These are phyloP conservation scores for Xestia xanthographa DNA, from an alignment of 2,888 invertebrate genomes.

Conservation along the genomic window DNA sequence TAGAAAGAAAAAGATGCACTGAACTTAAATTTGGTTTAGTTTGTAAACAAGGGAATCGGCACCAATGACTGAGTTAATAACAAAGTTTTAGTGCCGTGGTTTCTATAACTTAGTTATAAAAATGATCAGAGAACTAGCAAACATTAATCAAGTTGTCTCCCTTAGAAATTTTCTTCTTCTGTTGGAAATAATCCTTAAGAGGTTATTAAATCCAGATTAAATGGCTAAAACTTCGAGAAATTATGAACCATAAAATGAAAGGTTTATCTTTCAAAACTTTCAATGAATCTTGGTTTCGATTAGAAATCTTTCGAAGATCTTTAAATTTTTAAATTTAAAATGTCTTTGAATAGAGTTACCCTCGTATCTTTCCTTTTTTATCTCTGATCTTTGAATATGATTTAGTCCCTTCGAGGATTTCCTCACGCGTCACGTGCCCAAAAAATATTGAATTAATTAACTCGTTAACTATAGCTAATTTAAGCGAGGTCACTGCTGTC, in stretches of 20 bases:
- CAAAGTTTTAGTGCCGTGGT: slow-evolving; percentile 4
- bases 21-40: no score
- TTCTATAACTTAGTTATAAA: background rate
- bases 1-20: no score
- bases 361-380: background rate
- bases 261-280: slow-evolving; percentile 11
- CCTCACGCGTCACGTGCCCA: background rate
- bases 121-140: background rate
- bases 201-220: background rate
- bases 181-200: slow-evolving; percentile 1
- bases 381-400: background rate
- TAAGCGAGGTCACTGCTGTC: slow-evolving; percentile 13
- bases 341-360: background rate
- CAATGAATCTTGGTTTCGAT: background rate
- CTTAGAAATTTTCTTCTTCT: background rate
- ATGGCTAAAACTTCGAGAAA: slow-evolving; percentile 18
- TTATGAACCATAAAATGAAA: slow-evolving; percentile 13
- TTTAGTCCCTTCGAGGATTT: background rate
- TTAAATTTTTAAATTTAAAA: no score
- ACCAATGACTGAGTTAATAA: background rate
- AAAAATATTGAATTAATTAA: slow-evolving; percentile 3
- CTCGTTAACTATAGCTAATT: slow-evolving; percentile 11
- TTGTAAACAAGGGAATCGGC: no score
- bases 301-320: slow-evolving; percentile 1
- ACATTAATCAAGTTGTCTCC: background rate